These are phyloP conservation scores for Amiota minor DNA, from an alignment of 2,888 invertebrate species.

Conservation along the genomic window DNA sequence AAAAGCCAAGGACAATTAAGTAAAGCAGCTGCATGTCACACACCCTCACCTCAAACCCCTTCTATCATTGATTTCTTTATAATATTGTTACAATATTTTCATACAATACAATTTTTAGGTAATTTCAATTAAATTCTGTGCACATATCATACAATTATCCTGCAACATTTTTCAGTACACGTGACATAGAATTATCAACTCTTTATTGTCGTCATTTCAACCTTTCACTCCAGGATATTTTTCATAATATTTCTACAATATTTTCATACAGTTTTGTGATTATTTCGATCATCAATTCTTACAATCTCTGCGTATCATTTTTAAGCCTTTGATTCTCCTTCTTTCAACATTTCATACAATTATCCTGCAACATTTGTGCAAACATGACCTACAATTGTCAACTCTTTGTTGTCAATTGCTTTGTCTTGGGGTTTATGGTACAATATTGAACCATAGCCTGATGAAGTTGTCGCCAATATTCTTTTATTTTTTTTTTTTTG, in stretches of 20 bases:
- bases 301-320: too few species aligned
- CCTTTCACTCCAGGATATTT: too few species aligned
- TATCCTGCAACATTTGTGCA: slow-evolving; percentile 15
- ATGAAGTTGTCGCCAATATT: too few species aligned
- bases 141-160: neutral
- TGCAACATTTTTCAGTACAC: slow-evolving; percentile 7
- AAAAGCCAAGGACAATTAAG: neutral
- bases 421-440: neutral
- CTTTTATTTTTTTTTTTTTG: too few species aligned
- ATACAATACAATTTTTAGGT: neutral
- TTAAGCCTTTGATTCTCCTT: too few species aligned
- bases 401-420: neutral
- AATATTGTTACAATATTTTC: neutral
- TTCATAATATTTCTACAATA: too few species aligned
- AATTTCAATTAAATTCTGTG: neutral
- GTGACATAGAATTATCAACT: slow-evolving; percentile 14
- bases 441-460: too few species aligned
- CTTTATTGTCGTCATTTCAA: neutral
- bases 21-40: neutral
- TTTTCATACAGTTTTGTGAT: too few species aligned
- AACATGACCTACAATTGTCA: slow-evolving; percentile 21
- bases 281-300: too few species aligned
- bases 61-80: neutral
- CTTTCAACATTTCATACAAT: neutral
- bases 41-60: neutral